These are phyloP conservation scores for Oxytorus armatus DNA, from an alignment of 2,888 invertebrate species.

Conservation along the genomic window DNA sequence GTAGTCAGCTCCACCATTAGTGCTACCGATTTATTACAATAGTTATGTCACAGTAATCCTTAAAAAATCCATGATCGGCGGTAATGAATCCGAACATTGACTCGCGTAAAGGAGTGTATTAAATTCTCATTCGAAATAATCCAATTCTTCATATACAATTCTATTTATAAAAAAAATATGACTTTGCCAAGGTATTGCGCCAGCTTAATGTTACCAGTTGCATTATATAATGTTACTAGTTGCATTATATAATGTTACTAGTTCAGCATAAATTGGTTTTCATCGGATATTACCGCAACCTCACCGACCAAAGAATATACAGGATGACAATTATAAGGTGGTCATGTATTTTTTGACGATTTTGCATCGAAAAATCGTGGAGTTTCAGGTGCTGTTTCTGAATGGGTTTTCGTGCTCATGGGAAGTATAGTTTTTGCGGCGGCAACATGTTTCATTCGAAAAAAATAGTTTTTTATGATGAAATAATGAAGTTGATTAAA, in stretches of 20 bases:
- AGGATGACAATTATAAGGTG: too few species aligned
- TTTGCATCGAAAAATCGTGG: too few species aligned
- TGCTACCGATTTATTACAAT: neutral
- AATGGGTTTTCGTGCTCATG: too few species aligned
- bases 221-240: conserved; percentile 47
- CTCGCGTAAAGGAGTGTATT: conserved; percentile 15
- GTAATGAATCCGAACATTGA: conserved; percentile 12
- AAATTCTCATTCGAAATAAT: conserved; percentile 10
- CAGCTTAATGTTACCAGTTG: conserved; percentile 35
- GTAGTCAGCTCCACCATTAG: conserved; percentile 15
- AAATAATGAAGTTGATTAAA: too few species aligned
- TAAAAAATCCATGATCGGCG: neutral
- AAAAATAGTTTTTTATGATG: too few species aligned
- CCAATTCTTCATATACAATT: conserved; percentile 11
- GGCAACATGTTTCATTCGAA: too few species aligned
- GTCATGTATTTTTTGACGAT: too few species aligned
- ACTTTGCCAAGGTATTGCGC: conserved; percentile 35
- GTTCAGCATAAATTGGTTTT: conserved; percentile 37
- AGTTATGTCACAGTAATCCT: neutral
- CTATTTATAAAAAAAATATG: conserved; percentile 17
- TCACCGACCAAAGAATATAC: conserved; percentile 52
- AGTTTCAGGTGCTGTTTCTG: too few species aligned
- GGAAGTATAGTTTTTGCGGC: too few species aligned
- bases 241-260: conserved; percentile 49
- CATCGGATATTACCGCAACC: conserved; percentile 39